Evolutionary conservation across 2,888 invertebrate genomes (phyloP).

Genomic region (Lumbricus terrestris): DNA sequence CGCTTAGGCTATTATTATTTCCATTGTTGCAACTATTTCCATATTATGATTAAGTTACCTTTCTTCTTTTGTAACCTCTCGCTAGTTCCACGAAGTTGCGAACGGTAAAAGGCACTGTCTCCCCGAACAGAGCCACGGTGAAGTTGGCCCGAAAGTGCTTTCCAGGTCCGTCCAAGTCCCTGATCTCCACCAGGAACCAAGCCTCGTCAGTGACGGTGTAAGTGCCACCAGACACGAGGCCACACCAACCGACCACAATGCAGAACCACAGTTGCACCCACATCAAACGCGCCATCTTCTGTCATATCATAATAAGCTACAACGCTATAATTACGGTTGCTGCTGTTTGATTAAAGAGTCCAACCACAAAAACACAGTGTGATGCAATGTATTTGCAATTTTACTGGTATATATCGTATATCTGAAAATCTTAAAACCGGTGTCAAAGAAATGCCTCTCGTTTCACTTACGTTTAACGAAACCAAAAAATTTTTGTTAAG

Average conservation of each 20-base stretch:
- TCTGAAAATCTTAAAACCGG: too few relatives aligned
- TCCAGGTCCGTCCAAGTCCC: constrained; percentile 51
- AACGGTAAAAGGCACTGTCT: constrained; percentile 55
- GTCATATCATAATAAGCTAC: neutral
- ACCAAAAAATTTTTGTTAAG: too few relatives aligned
- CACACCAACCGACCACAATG: neutral
- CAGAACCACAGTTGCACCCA: neutral
- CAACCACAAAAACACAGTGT: neutral
- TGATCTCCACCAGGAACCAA: constrained; percentile 53
- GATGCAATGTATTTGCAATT: too few relatives aligned
- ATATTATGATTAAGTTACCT: neutral
- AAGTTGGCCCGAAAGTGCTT: constrained; percentile 48
- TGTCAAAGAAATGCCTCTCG: too few relatives aligned
- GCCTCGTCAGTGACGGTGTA: constrained; percentile 53
- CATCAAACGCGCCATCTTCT: neutral
- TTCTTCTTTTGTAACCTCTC: constrained; percentile 50
- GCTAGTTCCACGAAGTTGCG: constrained; percentile 55
- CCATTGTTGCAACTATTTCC: too few relatives aligned
- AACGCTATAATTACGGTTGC: too few relatives aligned
- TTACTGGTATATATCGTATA: too few relatives aligned
- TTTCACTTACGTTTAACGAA: too few relatives aligned
- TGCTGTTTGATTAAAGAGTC: neutral
- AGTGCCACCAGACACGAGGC: constrained; percentile 15
- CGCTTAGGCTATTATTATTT: too few relatives aligned
- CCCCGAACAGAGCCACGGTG: constrained; percentile 55